A percentile compares a stretch with the other conserved stretches of the same genome.
Evolutionary conservation across 2,113 vertebrate species (phyloP).

Genomic region (Triplophysa tibetana): DNA sequence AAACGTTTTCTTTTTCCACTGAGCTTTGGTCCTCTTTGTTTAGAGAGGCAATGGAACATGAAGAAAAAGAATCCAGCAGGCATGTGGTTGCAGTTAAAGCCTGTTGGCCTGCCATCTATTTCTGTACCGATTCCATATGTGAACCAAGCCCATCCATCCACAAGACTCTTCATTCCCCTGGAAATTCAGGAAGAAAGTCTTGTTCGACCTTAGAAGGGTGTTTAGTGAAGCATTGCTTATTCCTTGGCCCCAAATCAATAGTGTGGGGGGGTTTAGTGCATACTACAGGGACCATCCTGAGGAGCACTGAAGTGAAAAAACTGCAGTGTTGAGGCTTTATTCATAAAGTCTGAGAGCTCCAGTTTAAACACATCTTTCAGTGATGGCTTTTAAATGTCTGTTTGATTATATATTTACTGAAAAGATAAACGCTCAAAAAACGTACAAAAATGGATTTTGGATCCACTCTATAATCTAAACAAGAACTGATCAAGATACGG

Average conservation of each 20-base stretch:
- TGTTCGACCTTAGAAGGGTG: conserved; percentile 26
- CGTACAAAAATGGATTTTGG: neutral
- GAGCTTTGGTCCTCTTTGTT: conserved; percentile 38
- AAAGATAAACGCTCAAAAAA: neutral
- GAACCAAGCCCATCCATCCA: conserved; percentile 33
- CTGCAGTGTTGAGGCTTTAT: neutral
- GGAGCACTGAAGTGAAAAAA: conserved; percentile 16
- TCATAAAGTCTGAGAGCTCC: neutral
- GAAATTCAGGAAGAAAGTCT: conserved; percentile 37
- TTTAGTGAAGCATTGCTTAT: conserved; percentile 37
- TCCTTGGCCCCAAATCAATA: conserved; percentile 9
- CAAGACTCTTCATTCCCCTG: conserved; percentile 40
- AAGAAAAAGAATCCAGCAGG: conserved; percentile 14
- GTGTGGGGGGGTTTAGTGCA: neutral
- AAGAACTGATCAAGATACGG: neutral
- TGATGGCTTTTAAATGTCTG: neutral
- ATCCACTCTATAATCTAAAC: neutral
- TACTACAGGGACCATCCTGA: neutral
- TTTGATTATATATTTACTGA: neutral
- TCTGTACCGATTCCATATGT: conserved; percentile 49
- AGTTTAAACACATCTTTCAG: neutral
- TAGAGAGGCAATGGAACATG: conserved; percentile 32
- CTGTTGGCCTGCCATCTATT: conserved; percentile 41
- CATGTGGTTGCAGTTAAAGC: conserved; percentile 57
- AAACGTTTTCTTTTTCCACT: conserved; percentile 38